phyloP scores from a whole-genome alignment of 2,113 vertebrate genomes.

The Malaclemys terrapin region DNA sequence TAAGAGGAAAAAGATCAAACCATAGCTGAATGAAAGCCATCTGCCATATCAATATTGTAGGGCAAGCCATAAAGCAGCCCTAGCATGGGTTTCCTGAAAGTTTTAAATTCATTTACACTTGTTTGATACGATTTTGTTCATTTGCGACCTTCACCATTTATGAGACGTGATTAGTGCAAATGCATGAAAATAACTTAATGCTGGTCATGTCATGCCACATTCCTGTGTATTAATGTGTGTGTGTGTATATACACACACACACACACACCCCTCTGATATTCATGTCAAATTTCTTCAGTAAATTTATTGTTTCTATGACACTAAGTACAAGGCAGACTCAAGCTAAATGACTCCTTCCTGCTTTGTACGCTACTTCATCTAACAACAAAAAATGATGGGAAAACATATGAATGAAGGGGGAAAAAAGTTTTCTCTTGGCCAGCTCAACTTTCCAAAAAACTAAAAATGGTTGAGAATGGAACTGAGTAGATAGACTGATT shows the following conservation, averaged over 20 bases:
- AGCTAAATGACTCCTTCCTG: background rate
- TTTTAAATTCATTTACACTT: background rate
- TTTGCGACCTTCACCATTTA: background rate
- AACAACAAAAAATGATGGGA: background rate
- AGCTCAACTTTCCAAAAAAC: background rate
- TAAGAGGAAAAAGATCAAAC: background rate
- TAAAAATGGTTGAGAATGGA: background rate
- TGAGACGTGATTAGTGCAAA: background rate
- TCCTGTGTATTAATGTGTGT: background rate
- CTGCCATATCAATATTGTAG: background rate
- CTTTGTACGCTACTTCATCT: background rate
- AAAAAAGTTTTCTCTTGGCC: background rate
- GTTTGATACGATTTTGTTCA: background rate
- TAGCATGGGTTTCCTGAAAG: background rate
- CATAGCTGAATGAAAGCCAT: background rate
- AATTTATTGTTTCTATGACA: background rate
- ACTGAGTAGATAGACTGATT: background rate
- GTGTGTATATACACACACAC: too few relatives aligned
- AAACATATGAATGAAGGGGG: background rate
- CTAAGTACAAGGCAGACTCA: background rate
- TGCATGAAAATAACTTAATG: background rate
- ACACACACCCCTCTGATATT: background rate
- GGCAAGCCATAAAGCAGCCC: background rate
- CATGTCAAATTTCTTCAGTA: background rate
- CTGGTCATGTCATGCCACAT: background rate